Percentiles rank a stretch among this genome's conserved stretches.
phyloP scores from a whole-genome alignment of 2,797 vertebrate genomes.

The Cossypha polioptera region DNA sequence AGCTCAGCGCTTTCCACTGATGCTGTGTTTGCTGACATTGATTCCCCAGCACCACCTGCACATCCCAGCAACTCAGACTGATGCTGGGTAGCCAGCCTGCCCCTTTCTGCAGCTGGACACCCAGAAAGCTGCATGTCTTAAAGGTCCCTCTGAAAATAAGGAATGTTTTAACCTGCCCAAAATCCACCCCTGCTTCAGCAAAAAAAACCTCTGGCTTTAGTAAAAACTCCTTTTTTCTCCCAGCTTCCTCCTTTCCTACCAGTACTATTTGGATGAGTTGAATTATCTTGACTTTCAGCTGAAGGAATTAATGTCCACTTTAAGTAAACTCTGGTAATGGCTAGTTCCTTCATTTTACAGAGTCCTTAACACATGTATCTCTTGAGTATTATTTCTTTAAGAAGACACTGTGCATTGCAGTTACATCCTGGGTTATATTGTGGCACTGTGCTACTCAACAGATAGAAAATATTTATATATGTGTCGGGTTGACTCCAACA shows the following conservation, averaged over 20 bases:
- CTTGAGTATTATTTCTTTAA: neutral
- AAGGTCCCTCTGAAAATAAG: neutral
- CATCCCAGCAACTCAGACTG: neutral
- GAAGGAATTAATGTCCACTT: neutral
- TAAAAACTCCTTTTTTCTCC: neutral
- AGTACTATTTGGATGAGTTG: neutral
- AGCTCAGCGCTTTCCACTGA: neutral
- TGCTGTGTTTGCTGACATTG: neutral
- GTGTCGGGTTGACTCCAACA: neutral
- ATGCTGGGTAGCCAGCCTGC: accelerated
- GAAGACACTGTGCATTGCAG: neutral
- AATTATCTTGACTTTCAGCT: neutral
- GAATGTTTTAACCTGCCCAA: neutral
- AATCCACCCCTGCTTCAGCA: neutral
- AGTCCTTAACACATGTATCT: neutral
- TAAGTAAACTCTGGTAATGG: neutral
- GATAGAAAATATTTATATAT: neutral
- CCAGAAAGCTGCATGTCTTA: neutral
- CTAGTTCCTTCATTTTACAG: neutral
- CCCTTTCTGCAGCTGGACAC: neutral
- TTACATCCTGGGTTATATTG: neutral
- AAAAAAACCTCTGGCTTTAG: neutral
- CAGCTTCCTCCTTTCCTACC: neutral
- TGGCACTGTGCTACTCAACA: neutral
- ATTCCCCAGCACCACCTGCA: neutral